Evolutionary conservation across 2,113 vertebrate species (phyloP).

Genomic region (Pimephales promelas): DNA sequence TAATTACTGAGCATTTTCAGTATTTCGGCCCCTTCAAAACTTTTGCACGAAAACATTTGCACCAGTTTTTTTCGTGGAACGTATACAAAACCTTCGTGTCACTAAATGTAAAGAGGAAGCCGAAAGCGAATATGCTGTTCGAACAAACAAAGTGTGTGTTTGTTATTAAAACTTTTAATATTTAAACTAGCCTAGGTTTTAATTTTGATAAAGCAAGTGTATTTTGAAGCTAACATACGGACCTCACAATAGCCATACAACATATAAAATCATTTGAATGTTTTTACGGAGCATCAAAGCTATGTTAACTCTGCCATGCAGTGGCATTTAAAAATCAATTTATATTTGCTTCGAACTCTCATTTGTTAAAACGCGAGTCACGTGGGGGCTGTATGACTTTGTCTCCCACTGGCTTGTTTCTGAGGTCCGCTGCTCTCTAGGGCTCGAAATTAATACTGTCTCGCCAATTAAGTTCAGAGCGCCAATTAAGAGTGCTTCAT

Average conservation of each 20-base stretch:
- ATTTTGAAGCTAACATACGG: background rate
- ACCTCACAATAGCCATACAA: background rate
- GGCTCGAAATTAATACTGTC: slow-evolving; percentile 62
- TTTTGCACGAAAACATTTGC: background rate
- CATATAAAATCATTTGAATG: background rate
- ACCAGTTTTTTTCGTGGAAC: background rate
- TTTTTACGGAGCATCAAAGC: background rate
- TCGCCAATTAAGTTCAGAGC: slow-evolving; percentile 73
- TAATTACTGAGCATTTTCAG: background rate
- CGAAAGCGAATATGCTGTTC: background rate
- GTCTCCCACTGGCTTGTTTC: slow-evolving; percentile 42
- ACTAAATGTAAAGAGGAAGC: background rate
- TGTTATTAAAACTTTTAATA: background rate
- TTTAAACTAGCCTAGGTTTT: background rate
- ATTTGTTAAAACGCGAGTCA: slow-evolving; percentile 36
- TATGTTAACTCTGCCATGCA: background rate
- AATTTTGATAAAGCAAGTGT: background rate
- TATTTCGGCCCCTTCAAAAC: background rate
- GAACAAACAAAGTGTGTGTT: background rate
- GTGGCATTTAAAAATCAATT: slow-evolving; percentile 2
- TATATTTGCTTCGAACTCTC: background rate
- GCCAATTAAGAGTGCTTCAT: slow-evolving; percentile 75
- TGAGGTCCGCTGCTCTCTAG: slow-evolving; percentile 31
- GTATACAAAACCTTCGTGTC: background rate
- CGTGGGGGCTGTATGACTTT: slow-evolving; percentile 19